Percentiles rank a stretch among this genome's conserved stretches.
Conservation (phyloP, 2,888 invertebrate genomes). For the Tridacna crocea region DNA sequence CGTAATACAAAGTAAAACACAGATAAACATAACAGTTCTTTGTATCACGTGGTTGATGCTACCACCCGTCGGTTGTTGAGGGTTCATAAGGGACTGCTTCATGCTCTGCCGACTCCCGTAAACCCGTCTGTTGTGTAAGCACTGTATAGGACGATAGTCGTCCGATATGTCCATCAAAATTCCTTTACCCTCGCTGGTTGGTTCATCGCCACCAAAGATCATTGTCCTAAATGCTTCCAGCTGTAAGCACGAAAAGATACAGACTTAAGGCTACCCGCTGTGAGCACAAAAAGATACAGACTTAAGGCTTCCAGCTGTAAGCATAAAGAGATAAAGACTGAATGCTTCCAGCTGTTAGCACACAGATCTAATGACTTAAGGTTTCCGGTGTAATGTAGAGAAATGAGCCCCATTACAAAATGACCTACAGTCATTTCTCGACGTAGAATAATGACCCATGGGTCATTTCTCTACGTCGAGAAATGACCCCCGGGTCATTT, state of each 20-base stretch:
- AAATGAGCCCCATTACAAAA: no score
- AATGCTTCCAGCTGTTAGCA: conserved; percentile 41
- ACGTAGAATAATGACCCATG: no score
- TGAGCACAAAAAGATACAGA: neutral
- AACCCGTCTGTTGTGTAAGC: conserved; percentile 59
- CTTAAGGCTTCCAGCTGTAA: conserved; percentile 42
- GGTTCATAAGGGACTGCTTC: no score
- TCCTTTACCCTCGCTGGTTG: conserved; percentile 30
- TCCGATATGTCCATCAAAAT: conserved; percentile 56
- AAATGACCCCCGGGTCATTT: no score
- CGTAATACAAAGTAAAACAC: no score
- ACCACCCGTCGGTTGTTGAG: no score
- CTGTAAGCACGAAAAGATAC: conserved; percentile 27
- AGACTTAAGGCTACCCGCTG: conserved; percentile 33
- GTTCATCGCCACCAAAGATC: conserved; percentile 44
- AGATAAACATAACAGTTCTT: no score
- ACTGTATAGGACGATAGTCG: conserved; percentile 72
- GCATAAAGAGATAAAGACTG: neutral
- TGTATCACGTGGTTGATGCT: no score
- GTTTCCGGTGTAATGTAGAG: no score
- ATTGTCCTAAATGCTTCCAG: conserved; percentile 51
- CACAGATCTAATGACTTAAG: neutral
- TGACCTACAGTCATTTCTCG: no score
- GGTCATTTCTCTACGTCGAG: no score
- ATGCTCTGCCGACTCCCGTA: conserved; percentile 41